A percentile compares a stretch with the other conserved stretches of the same genome.
Conservation (phyloP, 2,797 vertebrate species). For the Pseudochromis fuscus region DNA sequence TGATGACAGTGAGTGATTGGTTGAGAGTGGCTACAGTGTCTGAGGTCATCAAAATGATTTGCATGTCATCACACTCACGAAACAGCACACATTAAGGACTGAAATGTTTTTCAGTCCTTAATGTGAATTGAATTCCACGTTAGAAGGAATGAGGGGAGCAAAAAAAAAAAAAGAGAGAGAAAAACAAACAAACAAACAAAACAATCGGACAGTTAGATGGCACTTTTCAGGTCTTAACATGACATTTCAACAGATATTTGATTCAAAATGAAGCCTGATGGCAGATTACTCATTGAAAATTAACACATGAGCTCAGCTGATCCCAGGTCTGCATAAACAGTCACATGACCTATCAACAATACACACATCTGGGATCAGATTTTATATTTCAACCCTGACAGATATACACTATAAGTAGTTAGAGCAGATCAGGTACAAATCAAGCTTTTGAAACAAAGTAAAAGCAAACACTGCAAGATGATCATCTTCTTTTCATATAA, state of each 20-base stretch:
- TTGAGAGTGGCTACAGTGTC: slow-evolving; percentile 80
- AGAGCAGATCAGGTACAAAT: slow-evolving; percentile 82
- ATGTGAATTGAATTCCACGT: slow-evolving; percentile 66
- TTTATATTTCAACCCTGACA: slow-evolving; percentile 46
- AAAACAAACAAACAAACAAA: background rate
- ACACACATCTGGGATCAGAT: slow-evolving; percentile 66
- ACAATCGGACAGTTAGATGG: slow-evolving; percentile 62
- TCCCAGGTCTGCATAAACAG: slow-evolving; percentile 62
- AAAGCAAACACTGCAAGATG: slow-evolving; percentile 85
- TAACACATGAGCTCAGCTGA: slow-evolving; percentile 43
- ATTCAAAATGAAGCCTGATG: slow-evolving; percentile 55
- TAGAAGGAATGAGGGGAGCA: slow-evolving; percentile 42
- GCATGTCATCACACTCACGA: slow-evolving; percentile 72
- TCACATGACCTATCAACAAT: slow-evolving; percentile 52
- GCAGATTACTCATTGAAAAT: slow-evolving; percentile 51
- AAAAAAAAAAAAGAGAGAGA: slow-evolving; percentile 11
- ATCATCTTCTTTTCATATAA: slow-evolving; percentile 85
- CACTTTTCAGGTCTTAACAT: slow-evolving; percentile 73
- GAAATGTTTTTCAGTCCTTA: slow-evolving; percentile 61
- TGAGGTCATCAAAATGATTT: slow-evolving; percentile 76
- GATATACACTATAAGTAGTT: slow-evolving; percentile 61
- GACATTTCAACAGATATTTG: slow-evolving; percentile 65
- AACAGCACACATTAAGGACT: slow-evolving; percentile 65
- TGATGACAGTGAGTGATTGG: slow-evolving; percentile 84
- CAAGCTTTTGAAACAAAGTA: slow-evolving; percentile 82